phyloP scores from a whole-genome alignment of 2,797 vertebrate species.

The Siniperca obscura region DNA sequence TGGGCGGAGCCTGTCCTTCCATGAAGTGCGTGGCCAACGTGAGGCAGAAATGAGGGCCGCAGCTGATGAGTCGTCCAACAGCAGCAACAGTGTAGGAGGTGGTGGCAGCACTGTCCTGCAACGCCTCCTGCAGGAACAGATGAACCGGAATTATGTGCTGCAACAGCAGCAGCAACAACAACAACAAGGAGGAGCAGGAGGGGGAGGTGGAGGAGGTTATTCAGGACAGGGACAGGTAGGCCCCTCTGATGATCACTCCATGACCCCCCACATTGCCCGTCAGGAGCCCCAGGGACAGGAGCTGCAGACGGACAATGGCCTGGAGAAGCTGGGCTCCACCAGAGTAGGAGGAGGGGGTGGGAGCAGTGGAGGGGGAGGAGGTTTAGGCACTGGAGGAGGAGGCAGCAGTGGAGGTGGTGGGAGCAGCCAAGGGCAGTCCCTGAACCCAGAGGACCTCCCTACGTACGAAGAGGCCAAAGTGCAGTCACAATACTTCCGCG shows the following conservation, averaged over 20 bases:
- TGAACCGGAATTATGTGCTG: constrained; percentile 92
- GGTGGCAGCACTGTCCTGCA: constrained; percentile 91
- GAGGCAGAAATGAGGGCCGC: constrained; percentile 95
- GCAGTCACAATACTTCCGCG: constrained; percentile 96
- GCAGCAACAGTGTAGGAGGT: constrained; percentile 74
- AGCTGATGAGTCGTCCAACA: constrained; percentile 89
- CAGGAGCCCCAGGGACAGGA: constrained; percentile 99
- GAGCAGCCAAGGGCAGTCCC: constrained; percentile 78
- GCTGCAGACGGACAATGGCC: constrained; percentile 94
- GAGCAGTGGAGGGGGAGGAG: constrained; percentile 87
- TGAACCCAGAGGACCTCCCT: constrained; percentile 93
- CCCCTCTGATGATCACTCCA: constrained; percentile 88
- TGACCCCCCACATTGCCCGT: constrained; percentile 93
- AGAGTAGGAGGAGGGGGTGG: constrained; percentile 79
- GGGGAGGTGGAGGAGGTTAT: constrained; percentile 59
- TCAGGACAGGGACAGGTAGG: constrained; percentile 79
- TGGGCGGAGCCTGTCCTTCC: constrained; percentile 83
- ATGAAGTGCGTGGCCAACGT: constrained; percentile 79
- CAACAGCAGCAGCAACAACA: constrained; percentile 75
- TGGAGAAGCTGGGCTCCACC: constrained; percentile 92
- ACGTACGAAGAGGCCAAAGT: constrained; percentile 99
- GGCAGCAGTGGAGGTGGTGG: constrained; percentile 85
- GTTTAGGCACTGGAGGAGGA: constrained; percentile 67
- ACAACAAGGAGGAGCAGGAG: constrained; percentile 43
- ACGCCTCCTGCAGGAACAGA: constrained; percentile 98